Conservation (phyloP, 2,797 vertebrate species). For the Caiman crocodilus region DNA sequence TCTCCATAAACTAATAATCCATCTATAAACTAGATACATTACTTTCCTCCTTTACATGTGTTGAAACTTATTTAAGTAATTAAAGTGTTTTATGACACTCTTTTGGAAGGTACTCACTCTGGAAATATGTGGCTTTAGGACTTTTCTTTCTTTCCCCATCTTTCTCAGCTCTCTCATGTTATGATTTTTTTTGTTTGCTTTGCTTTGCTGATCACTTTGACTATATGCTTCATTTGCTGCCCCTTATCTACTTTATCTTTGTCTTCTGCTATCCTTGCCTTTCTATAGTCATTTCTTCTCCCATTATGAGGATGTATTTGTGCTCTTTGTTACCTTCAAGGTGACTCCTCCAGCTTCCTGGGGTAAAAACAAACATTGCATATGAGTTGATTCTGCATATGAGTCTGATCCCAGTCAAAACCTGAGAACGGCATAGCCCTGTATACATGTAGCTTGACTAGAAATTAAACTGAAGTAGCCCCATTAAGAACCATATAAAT, state of each 20-base stretch:
- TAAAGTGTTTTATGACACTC: background rate
- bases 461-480: too few relatives aligned
- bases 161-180: background rate
- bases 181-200: background rate
- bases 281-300: background rate
- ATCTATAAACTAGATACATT: background rate
- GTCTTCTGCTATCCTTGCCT: background rate
- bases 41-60: background rate
- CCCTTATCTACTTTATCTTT: background rate
- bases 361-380: too few relatives aligned
- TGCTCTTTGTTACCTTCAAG: background rate
- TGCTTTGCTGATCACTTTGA: background rate
- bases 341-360: background rate
- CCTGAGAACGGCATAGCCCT: too few relatives aligned
- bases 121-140: background rate
- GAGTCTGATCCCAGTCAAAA: too few relatives aligned
- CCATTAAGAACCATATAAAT: too few relatives aligned
- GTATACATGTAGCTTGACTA: too few relatives aligned
- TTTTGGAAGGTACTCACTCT: background rate
- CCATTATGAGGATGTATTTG: background rate
- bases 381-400: too few relatives aligned
- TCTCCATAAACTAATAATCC: background rate
- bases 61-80: background rate
- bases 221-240: background rate
- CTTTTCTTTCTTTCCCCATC: background rate